Evolutionary conservation across 2,113 vertebrate genomes (phyloP).

Genomic region (Gopherus flavomarginatus): DNA sequence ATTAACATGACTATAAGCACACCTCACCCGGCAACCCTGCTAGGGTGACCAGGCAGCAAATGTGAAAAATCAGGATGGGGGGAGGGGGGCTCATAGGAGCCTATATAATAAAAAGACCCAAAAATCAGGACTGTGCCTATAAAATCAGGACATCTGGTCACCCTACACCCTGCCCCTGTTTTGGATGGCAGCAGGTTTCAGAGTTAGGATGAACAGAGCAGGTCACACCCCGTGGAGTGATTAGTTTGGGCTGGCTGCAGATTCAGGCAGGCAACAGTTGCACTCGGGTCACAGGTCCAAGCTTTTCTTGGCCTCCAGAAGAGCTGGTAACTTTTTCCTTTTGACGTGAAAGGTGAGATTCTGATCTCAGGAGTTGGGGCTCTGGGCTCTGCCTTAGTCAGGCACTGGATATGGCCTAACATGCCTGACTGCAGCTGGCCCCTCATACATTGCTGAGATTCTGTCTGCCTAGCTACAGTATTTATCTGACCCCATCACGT

Average conservation of each 20-base stretch:
- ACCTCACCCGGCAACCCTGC: too few relatives aligned
- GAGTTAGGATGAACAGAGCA: not conserved
- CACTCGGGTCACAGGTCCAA: not conserved
- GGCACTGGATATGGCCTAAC: not conserved
- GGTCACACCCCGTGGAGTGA: not conserved
- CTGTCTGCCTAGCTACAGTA: not conserved
- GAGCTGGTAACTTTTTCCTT: not conserved
- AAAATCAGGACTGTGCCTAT: too few relatives aligned
- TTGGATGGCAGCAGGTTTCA: not conserved
- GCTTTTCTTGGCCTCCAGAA: not conserved
- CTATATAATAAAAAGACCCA: too few relatives aligned
- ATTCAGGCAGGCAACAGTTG: not conserved
- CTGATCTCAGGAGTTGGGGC: not conserved
- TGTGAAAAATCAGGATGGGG: too few relatives aligned
- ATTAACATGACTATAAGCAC: not conserved
- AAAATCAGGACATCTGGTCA: too few relatives aligned
- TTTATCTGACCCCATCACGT: not conserved
- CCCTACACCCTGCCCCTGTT: not conserved
- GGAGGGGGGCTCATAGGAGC: too few relatives aligned
- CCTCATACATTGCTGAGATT: not conserved
- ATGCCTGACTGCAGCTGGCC: not conserved
- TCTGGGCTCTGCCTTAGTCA: not conserved
- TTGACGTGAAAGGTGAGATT: not conserved
- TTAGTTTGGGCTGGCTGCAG: not conserved
- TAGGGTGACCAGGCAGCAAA: too few relatives aligned